A percentile compares a stretch with the other conserved stretches of the same genome.
These are phyloP conservation scores for Otis tarda DNA, from an alignment of 2,113 vertebrate genomes.

Conservation along the genomic window DNA sequence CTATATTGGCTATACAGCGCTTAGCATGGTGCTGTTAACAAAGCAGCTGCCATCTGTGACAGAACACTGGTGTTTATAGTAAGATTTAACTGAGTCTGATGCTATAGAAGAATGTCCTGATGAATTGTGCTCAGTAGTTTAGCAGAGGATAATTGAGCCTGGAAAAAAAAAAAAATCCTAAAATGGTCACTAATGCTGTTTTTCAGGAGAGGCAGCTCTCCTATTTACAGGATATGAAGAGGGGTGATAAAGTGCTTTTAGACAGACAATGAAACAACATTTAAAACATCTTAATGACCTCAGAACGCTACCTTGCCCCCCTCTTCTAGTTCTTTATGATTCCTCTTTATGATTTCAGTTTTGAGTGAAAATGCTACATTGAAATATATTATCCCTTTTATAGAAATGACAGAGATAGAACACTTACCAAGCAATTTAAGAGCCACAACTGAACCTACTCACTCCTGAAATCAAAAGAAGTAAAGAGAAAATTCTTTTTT, in stretches of 20 bases:
- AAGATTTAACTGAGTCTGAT: background rate
- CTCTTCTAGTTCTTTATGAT: background rate
- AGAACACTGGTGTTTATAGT: background rate
- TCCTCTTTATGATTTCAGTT: background rate
- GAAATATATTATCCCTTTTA: slow-evolving; percentile 39
- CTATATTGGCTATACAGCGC: background rate
- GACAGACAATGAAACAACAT: background rate
- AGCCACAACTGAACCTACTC: slow-evolving; percentile 26
- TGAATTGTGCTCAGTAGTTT: background rate
- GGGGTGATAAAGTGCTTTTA: background rate
- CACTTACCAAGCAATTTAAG: slow-evolving; percentile 40
- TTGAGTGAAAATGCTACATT: background rate
- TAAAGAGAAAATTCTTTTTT: slow-evolving; percentile 18
- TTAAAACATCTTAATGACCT: slow-evolving; percentile 19
- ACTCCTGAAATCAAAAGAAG: slow-evolving; percentile 48
- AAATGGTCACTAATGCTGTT: background rate
- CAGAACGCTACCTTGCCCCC: background rate
- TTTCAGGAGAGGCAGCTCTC: background rate
- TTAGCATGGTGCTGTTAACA: background rate
- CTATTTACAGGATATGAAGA: slow-evolving; percentile 11
- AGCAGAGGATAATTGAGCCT: background rate
- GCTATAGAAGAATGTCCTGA: background rate
- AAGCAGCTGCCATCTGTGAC: background rate
- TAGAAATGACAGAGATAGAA: slow-evolving; percentile 7
- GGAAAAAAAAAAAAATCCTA: background rate